These are phyloP conservation scores for Aphelenchoides besseyi DNA, from an alignment of 1,140 invertebrate genomes.

Conservation along the genomic window DNA sequence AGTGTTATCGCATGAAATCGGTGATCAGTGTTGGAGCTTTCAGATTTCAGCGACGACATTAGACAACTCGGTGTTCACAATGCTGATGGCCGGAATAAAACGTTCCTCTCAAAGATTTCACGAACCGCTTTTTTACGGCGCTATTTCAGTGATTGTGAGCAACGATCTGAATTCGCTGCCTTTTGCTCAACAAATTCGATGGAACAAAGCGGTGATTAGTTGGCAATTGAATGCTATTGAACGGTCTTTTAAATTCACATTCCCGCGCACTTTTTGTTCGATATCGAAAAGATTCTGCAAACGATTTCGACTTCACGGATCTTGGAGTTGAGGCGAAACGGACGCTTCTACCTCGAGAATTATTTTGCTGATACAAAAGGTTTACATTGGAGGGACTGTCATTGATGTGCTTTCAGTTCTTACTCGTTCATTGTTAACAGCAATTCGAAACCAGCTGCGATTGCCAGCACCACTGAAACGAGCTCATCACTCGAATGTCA, in stretches of 20 bases:
- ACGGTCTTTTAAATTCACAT: not conserved
- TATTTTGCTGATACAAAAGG: not conserved
- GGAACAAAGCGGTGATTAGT: not conserved
- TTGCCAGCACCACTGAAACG: not conserved
- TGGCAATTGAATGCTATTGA: not conserved
- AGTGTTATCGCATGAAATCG: too few relatives aligned
- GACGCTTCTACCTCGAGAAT: constrained; percentile 7
- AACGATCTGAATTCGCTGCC: not conserved
- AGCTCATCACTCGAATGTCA: not conserved
- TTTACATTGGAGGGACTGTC: not conserved
- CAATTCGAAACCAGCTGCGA: not conserved
- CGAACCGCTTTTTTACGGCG: not conserved
- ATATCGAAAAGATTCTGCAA: not conserved
- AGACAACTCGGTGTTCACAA: not conserved
- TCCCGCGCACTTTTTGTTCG: not conserved
- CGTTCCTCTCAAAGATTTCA: not conserved
- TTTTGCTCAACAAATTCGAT: not conserved
- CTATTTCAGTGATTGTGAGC: not conserved
- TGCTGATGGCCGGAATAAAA: not conserved
- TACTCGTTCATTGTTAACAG: not conserved
- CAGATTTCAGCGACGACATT: not conserved
- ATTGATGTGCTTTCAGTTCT: not conserved
- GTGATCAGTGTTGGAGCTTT: too few relatives aligned
- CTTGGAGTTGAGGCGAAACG: not conserved
- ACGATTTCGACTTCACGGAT: not conserved